Percentiles rank a stretch among this genome's conserved stretches.
These are phyloP conservation scores for Echeneis naucrates DNA, from an alignment of 2,797 vertebrate genomes.

Conservation along the genomic window DNA sequence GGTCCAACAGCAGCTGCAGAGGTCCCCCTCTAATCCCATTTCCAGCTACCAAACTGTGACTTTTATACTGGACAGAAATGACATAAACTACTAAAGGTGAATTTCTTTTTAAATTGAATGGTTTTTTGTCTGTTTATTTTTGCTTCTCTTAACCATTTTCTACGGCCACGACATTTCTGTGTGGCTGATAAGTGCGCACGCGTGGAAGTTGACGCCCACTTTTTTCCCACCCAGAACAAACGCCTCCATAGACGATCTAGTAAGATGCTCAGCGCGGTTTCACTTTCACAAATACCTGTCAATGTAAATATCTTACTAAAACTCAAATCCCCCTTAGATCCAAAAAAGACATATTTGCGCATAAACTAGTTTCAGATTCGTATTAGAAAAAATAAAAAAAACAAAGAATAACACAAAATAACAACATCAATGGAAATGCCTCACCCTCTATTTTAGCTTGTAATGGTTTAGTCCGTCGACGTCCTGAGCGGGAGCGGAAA, in stretches of 20 bases:
- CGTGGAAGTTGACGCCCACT: constrained; percentile 57
- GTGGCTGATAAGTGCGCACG: constrained; percentile 21
- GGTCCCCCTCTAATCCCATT: constrained; percentile 46
- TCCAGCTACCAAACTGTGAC: neutral
- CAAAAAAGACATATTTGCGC: rapidly evolving
- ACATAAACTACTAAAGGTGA: rapidly evolving
- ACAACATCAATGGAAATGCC: neutral
- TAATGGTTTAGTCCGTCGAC: constrained; percentile 73
- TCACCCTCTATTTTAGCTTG: constrained; percentile 1
- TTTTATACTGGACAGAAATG: rapidly evolving
- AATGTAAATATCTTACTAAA: too few relatives aligned
- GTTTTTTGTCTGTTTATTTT: neutral
- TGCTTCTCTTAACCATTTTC: too few relatives aligned
- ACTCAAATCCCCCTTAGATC: too few relatives aligned
- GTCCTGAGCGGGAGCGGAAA: constrained; percentile 83
- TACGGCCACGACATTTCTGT: neutral
- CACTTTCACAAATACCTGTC: neutral
- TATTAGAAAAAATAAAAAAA: neutral
- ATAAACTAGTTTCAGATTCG: rapidly evolving
- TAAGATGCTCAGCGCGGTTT: neutral
- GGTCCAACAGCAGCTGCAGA: constrained; percentile 2
- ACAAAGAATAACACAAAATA: neutral
- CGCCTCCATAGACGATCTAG: constrained; percentile 31
- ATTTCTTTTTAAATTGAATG: too few relatives aligned
- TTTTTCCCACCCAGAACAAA: neutral